Evolutionary conservation across 2,113 vertebrate species (phyloP).

Genomic region (Diadophis punctatus): DNA sequence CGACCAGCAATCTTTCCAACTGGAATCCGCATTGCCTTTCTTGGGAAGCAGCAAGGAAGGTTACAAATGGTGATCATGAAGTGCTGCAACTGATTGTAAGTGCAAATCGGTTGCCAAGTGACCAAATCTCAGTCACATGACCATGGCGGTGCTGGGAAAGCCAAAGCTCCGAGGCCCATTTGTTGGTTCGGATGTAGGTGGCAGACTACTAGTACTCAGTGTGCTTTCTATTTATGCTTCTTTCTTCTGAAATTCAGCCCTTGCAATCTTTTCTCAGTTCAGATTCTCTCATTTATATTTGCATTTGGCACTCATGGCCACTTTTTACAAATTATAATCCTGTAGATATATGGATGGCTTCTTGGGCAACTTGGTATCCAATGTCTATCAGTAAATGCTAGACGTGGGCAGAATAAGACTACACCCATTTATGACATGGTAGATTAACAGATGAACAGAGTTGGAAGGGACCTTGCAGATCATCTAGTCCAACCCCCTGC

Average conservation of each 20-base stretch:
- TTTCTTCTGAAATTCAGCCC: neutral
- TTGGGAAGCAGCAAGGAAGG: neutral
- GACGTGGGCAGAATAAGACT: neutral
- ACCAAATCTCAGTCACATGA: neutral
- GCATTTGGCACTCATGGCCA: neutral
- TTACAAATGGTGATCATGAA: neutral
- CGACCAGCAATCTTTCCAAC: neutral
- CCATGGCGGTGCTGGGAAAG: neutral
- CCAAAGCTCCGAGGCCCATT: neutral
- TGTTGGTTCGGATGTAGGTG: neutral
- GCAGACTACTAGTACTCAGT: neutral
- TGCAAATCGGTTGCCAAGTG: neutral
- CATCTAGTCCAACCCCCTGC: no score
- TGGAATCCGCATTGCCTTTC: neutral
- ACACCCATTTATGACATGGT: neutral
- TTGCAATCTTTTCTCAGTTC: neutral
- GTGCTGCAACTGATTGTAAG: neutral
- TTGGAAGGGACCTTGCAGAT: no score
- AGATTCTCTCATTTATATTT: neutral
- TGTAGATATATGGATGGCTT: neutral
- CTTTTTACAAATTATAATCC: neutral
- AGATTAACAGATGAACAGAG: no score
- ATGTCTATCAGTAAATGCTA: neutral
- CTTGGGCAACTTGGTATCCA: neutral
- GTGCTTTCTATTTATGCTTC: neutral